Percentiles rank a stretch among this genome's conserved stretches.
Conservation (phyloP, 2,113 vertebrate species). For the human region DNA sequence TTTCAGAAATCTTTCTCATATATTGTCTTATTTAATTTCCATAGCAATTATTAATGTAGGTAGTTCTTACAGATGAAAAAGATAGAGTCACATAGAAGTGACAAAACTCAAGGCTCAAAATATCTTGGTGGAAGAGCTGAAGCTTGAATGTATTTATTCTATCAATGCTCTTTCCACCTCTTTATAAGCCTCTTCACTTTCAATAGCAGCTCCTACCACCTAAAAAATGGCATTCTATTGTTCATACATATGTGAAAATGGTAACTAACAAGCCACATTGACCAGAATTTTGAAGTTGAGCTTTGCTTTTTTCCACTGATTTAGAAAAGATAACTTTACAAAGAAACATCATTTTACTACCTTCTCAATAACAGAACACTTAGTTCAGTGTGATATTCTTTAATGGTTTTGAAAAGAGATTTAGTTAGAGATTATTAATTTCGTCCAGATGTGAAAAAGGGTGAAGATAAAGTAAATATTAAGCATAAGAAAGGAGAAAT, state of each 20-base stretch:
- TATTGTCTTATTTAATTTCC: not conserved
- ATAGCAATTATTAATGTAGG: not conserved
- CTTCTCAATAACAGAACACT: not conserved
- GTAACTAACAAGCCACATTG: not conserved
- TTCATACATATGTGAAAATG: not conserved
- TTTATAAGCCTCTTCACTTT: not conserved
- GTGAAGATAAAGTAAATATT: not conserved
- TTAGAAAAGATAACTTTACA: not conserved
- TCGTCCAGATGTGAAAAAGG: not conserved
- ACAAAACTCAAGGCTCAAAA: not conserved
- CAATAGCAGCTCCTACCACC: not conserved
- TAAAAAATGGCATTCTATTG: not conserved
- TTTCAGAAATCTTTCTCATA: not conserved
- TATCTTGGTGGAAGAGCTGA: not conserved
- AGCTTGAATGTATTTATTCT: not conserved
- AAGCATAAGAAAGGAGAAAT: not conserved
- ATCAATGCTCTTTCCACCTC: not conserved
- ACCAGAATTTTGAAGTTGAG: not conserved
- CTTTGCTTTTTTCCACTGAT: not conserved
- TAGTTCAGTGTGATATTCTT: not conserved
- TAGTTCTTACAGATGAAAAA: not conserved
- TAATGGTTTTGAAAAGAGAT: not conserved
- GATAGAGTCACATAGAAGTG: not conserved
- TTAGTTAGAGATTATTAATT: not conserved
- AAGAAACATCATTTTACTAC: not conserved